phyloP scores from a whole-genome alignment of 2,888 invertebrate species.

The Trichogramma evanescens region DNA sequence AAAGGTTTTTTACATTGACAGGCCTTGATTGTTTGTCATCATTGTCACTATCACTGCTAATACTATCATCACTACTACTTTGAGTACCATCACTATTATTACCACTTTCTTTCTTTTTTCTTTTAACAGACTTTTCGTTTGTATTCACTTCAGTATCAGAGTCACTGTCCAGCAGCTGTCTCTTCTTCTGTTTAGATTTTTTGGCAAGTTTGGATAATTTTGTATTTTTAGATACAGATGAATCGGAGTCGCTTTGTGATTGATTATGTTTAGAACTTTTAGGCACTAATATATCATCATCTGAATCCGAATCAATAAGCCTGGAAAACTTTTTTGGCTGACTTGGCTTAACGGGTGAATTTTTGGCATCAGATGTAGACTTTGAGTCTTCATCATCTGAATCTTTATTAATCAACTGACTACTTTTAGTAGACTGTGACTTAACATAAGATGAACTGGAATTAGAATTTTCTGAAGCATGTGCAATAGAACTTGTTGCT shows the following conservation, averaged over 20 bases:
- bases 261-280: not conserved
- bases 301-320: constrained; percentile 22
- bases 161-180: constrained; percentile 28
- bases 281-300: constrained; percentile 9
- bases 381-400: constrained; percentile 1
- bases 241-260: not conserved
- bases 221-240: not conserved
- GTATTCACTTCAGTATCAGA: constrained; percentile 26
- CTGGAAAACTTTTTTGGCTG: constrained; percentile 10
- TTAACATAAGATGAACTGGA: constrained; percentile 7
- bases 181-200: constrained; percentile 9
- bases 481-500: not conserved
- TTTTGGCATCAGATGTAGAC: not conserved
- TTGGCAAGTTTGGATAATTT: constrained; percentile 2
- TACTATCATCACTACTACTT: not conserved
- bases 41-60: not conserved
- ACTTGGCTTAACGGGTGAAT: not conserved
- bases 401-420: not conserved
- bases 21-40: not conserved
- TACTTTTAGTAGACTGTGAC: constrained; percentile 3
- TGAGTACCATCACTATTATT: not conserved
- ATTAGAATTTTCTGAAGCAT: not conserved
- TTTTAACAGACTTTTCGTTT: not conserved
- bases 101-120: constrained; percentile 14
- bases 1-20: not conserved